Conservation (phyloP, 2,113 vertebrate genomes). For the Psammodynastes pulverulentus region DNA sequence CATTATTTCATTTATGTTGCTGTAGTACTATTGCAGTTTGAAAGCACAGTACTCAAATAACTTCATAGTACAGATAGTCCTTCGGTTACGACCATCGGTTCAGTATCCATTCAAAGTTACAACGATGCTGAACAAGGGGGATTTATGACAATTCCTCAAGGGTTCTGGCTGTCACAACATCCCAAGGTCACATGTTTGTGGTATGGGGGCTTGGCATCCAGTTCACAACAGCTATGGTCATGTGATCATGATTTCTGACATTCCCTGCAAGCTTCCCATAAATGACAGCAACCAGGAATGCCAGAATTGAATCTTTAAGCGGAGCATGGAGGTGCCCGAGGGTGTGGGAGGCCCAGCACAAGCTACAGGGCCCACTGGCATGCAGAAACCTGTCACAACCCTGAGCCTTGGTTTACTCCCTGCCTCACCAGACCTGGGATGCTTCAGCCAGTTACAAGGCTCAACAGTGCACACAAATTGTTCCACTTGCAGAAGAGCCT, state of each 20-base stretch:
- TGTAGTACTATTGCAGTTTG: background rate
- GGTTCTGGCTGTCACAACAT: background rate
- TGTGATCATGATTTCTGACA: background rate
- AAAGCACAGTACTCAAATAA: background rate
- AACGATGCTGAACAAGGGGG: background rate
- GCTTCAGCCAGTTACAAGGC: background rate
- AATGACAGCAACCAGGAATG: background rate
- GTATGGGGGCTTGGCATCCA: background rate
- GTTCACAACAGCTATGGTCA: background rate
- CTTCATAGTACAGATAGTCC: background rate
- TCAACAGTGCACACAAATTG: background rate
- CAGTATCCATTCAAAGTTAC: background rate
- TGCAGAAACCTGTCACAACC: background rate
- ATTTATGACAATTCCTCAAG: background rate
- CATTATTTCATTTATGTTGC: background rate
- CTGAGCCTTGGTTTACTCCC: background rate
- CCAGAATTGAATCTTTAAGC: background rate
- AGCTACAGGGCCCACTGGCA: no score
- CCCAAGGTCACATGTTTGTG: background rate
- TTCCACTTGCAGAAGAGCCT: background rate
- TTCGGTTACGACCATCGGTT: background rate
- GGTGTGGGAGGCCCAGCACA: background rate
- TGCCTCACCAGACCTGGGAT: background rate
- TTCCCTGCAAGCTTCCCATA: background rate
- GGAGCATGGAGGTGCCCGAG: background rate